Evolutionary conservation across 2,113 vertebrate genomes (phyloP), one percentile per base, ranked within the genome.

Genomic region (Ranitomeya variabilis): DNA sequence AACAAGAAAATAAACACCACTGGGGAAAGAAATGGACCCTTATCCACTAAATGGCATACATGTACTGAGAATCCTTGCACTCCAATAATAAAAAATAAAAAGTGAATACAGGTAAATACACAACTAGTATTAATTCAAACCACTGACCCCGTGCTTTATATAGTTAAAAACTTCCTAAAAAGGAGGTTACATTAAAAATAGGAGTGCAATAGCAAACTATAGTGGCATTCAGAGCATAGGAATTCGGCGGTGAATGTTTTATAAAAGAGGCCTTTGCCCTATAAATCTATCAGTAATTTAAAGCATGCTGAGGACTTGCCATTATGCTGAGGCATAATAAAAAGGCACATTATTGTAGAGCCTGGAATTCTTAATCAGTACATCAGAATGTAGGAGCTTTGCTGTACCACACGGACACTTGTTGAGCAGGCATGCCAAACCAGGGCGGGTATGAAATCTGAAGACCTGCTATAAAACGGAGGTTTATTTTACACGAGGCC

Each of bases 261-360:
- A 73, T 88, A 82, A 74, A 84, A 78, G 62, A 85, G 59, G 2
- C 81, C 57, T 37, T 23, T 51, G 52, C 57, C 0, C 12, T 6
- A 8, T 1, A 67, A 90, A 91, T 83, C 77, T 84, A 73, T 12
- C 82, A 85, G 90, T 89, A 52, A 64, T 52, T 69, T 0, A 16
- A 76, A n/a, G 31, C 7, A 16, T 6, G 59, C 0, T 10, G 3
- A 7, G 0, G 0, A 62, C 85, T 12, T 54, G 23, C 0, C 4
- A 11, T 66, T 31, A 77, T 2, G 26, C 37, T 2, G n/a, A 88
- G 85, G 86, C 62, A 1, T 7, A 3, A 5, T 0, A 86, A 8
- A 57, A 82, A 51, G 15, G 14, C 80, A 11, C 80, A 45, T 45
- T 85, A 85, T 89, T 60, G 19, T 0, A 0, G 55, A 2, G 19